Base-by-base conservation (phyloP, 1,140 invertebrate genomes). In the Tetranychus urticae region DNA sequence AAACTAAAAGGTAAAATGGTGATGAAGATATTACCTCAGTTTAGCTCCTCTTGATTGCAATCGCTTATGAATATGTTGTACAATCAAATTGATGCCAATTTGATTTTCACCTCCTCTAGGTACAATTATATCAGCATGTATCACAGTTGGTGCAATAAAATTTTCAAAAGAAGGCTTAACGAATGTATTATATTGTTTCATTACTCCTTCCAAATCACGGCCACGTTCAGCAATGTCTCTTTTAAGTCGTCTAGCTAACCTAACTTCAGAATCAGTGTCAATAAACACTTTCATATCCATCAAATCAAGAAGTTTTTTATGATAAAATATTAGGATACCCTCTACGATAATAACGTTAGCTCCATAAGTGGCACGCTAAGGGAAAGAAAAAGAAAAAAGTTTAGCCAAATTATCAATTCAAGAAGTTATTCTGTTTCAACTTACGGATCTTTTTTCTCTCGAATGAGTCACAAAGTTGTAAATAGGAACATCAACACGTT, bases 331-430 rank as follows among this genome's bases (percentile, higher is more conserved):
- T 59, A 98, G 77, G 67, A 99, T 98, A 34, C 94, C 94, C 76
- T 99, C 94, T 76, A 98, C 97, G 70, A 99, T 97, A 56, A 99
- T 91, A 37, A 99, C 93, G 77, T 97, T 97, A 33, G 94, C 94
- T 59, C 94, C 94, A 74, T 98, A 98, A 84, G 98, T 96, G 33
- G 86, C 92, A 88, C 97, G 98, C 84, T 91, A 72, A 42, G 10
- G 10, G 10, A 42, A 42, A 42, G 39, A 42, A 42, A 5, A 42
- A 42, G 66, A 64, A 45, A 39, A 33, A 13, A 65, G 39, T 45
- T 23, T 23, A 45, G 36, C 39, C 54, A 58, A 56, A 10, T 33
- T 45, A 14, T 45, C 0, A 52, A 23, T 3, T 56, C 7, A 56
- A 14, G 3, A 37, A 48, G 0, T 12, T 8, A 33, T 3, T 64